phyloP scores from a whole-genome alignment of 2,888 invertebrate genomes.

The Standfussiana lucernea region DNA sequence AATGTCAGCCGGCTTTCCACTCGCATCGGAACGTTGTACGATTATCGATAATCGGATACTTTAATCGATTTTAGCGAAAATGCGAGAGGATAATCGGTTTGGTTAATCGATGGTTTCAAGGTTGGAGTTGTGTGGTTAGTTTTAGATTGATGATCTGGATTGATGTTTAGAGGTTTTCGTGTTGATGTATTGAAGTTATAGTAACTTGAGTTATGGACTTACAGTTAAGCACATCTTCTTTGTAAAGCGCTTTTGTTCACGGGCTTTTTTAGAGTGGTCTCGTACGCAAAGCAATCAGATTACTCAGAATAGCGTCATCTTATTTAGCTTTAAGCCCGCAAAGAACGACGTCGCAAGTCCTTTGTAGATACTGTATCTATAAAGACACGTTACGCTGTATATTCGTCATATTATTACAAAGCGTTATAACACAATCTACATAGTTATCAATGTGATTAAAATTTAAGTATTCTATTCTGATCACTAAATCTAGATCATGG shows the following conservation, averaged over 20 bases:
- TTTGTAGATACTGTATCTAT: not conserved
- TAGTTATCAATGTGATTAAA: not conserved
- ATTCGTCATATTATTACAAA: not conserved
- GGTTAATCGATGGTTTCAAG: conserved; percentile 41
- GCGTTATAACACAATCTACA: not conserved
- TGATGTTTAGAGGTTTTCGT: not conserved
- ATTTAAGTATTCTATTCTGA: conserved; percentile 8
- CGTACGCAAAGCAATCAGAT: not conserved
- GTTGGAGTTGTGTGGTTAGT: conserved; percentile 16
- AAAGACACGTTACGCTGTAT: too few relatives aligned
- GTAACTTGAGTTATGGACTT: not conserved
- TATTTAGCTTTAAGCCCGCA: not conserved
- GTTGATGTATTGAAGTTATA: conserved; percentile 3
- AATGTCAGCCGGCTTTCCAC: conserved; percentile 82
- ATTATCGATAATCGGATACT: conserved; percentile 72
- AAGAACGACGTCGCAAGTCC: not conserved
- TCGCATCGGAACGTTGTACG: conserved; percentile 80
- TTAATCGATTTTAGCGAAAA: conserved; percentile 47
- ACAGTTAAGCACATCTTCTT: not conserved
- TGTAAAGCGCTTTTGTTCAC: not conserved
- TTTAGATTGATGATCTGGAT: conserved; percentile 7
- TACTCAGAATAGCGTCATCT: not conserved
- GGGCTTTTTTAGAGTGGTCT: not conserved
- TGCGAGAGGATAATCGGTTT: conserved; percentile 29
- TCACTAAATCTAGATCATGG: conserved; percentile 13